These are phyloP conservation scores for Polyommatus icarus DNA, from an alignment of 2,888 invertebrate species.

Conservation along the genomic window DNA sequence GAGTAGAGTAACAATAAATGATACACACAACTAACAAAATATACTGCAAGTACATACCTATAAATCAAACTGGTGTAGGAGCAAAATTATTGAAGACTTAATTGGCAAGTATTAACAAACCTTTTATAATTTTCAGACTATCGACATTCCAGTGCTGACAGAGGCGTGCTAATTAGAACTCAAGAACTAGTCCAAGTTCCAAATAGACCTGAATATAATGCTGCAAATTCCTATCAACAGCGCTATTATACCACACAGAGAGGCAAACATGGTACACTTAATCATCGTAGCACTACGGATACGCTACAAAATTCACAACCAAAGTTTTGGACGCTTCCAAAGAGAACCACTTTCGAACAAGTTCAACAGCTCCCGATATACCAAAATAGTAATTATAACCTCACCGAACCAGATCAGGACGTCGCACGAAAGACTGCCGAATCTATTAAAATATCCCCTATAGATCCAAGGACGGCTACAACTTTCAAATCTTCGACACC, in stretches of 20 bases:
- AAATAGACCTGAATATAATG: constrained; percentile 51
- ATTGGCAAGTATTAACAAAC: background rate
- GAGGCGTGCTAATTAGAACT: constrained; percentile 60
- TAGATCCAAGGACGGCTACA: constrained; percentile 82
- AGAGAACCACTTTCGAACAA: constrained; percentile 53
- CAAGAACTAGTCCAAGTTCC: constrained; percentile 53
- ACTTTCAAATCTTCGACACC: constrained; percentile 86
- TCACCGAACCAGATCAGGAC: background rate
- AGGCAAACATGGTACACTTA: constrained; percentile 61
- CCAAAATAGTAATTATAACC: constrained; percentile 26
- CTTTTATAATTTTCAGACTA: constrained; percentile 71
- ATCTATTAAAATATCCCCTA: constrained; percentile 83
- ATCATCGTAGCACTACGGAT: constrained; percentile 48
- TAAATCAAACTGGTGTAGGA: background rate
- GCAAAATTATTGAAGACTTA: background rate
- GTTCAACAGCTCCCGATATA: constrained; percentile 39
- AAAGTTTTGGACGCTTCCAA: constrained; percentile 82
- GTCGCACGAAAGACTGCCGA: constrained; percentile 51
- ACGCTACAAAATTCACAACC: constrained; percentile 56
- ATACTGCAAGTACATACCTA: background rate
- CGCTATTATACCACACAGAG: constrained; percentile 62
- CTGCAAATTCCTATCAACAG: constrained; percentile 58
- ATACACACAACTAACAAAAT: background rate
- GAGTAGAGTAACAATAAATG: background rate
- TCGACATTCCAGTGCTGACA: constrained; percentile 84